Evolutionary conservation across 2,113 vertebrate genomes (phyloP).

Genomic region (Indri indri): DNA sequence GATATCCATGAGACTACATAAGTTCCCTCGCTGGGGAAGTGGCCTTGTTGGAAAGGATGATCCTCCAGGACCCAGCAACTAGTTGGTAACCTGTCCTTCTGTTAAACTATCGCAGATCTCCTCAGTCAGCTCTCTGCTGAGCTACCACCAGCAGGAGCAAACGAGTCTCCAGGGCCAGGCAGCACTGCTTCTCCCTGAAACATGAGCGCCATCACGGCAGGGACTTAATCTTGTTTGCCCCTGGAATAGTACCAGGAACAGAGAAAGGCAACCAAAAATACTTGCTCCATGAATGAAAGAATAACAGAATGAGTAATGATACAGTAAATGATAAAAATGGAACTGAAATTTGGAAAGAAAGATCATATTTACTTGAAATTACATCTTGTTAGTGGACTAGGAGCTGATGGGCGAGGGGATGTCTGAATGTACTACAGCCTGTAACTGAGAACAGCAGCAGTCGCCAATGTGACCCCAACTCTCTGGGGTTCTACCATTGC

Average conservation of each 20-base stretch:
- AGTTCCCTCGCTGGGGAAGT: background rate
- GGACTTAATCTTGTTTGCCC: background rate
- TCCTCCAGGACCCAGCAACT: background rate
- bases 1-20: fast-evolving
- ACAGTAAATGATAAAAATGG: background rate
- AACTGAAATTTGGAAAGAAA: background rate
- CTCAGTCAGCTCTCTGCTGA: background rate
- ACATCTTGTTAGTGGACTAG: fast-evolving
- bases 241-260: too few relatives aligned
- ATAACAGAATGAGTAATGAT: background rate
- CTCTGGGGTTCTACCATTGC: fast-evolving
- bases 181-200: background rate
- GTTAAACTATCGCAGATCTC: too few relatives aligned
- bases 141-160: background rate
- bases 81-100: background rate
- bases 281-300: background rate
- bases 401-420: background rate
- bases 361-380: background rate
- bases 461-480: fast-evolving
- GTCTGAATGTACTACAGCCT: background rate
- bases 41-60: background rate
- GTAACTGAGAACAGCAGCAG: background rate
- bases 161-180: fast-evolving
- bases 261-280: background rate
- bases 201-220: too few relatives aligned